Evolutionary conservation across 2,797 vertebrate species (phyloP), one percentile per base, ranked within the genome.

Genomic region (Poeciliopsis presidionis): DNA sequence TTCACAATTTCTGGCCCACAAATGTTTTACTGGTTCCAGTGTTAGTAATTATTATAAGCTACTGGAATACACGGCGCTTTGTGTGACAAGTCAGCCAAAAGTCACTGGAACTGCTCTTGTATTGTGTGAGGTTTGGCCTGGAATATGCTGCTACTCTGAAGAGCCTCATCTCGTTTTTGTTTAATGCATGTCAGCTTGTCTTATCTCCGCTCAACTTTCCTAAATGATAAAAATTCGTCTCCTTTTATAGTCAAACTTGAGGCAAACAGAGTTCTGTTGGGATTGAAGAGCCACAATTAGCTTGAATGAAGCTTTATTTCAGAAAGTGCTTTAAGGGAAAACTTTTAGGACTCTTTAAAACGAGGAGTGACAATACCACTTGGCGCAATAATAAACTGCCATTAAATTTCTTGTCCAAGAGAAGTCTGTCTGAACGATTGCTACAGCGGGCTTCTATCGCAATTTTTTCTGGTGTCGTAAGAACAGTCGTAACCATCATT

Each of bases 1-100:
- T 92, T 92, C 90, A 91, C 93, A 89, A 92, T 91, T 91, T 92
- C 92, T 92, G 90, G 89, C 86, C 83, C 90, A 92, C 89, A 92
- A 93, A 94, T 90, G 91, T 91, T 94, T 94, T 92, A 94, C 90
- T 85, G 88, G 88, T 88, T 94, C 87, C 90, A 92, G 92, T 91
- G 92, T 90, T 51, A 72, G 89, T 92, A 89, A 94, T 94, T 89
- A 92, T 92, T 91, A 87, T 89, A 89, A 93, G 88, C 92, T 91
- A 91, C 92, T 92, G 90, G 88, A 91, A 84, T 89, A 91, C 89
- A 91, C 86, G 85, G 87, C 87, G 88, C 90, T 76, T 83, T 89
- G 86, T 86, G 83, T 83, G 86, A 90, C 89, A 90, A 88, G 92
- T 90, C 89, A 86, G 86, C 87, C 88, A 92, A 92, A 86, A 90